Evolutionary conservation across 2,797 vertebrate genomes (phyloP).

Genomic region (Sebastiscus albofasciatus): DNA sequence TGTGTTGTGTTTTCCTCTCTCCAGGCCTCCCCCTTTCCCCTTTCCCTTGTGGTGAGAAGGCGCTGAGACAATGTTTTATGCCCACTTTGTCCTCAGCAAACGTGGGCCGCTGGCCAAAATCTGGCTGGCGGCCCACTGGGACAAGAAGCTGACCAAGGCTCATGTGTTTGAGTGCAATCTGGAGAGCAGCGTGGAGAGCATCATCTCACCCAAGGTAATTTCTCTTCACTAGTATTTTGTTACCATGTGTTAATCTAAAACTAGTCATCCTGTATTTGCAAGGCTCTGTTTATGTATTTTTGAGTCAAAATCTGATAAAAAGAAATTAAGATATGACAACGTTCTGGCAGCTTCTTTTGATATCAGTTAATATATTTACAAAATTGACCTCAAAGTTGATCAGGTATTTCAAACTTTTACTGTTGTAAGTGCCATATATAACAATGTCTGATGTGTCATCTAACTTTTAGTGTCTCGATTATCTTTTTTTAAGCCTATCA

Average conservation of each 20-base stretch:
- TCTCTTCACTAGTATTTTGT: neutral
- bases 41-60: conserved; percentile 70
- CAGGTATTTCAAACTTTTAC: neutral
- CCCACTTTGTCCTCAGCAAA: conserved; percentile 95
- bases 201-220: conserved; percentile 93
- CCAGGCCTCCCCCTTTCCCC: conserved; percentile 52
- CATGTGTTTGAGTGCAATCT: conserved; percentile 96
- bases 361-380: neutral
- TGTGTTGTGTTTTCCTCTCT: conserved; percentile 6
- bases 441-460: neutral
- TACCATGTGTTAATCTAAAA: neutral
- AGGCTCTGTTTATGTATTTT: neutral
- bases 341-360: neutral
- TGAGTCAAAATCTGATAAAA: neutral
- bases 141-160: conserved; percentile 96
- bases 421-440: neutral
- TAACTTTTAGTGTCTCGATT: neutral
- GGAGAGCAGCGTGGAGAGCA: conserved; percentile 96
- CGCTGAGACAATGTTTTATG: conserved; percentile 92
- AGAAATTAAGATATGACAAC: fast-evolving
- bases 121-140: conserved; percentile 97
- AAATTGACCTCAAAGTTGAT: too few species aligned
- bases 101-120: conserved; percentile 97
- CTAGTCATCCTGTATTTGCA: neutral
- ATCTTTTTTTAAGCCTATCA: neutral